A percentile compares a stretch with the other conserved stretches of the same genome.
Conservation (phyloP, 37 sponge, comb jelly and placozoan species). For the Spongilla lacustris region DNA sequence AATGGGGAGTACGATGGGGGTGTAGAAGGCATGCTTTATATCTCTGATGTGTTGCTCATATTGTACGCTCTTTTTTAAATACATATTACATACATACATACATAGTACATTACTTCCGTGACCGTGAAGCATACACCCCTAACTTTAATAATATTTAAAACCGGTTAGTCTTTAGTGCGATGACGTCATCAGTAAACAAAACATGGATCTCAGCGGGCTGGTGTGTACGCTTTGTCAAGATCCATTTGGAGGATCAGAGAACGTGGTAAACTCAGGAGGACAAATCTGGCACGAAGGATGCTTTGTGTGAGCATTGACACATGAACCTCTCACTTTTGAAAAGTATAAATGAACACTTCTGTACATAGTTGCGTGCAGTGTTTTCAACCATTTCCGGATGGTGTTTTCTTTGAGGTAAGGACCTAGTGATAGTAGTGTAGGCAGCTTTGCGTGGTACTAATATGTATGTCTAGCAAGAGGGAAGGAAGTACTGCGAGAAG, state of each 20-base stretch:
- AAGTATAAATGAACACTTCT: not conserved
- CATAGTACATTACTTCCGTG: no score
- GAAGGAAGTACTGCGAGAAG: slow-evolving; percentile 95
- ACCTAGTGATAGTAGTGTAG: not conserved
- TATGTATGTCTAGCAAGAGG: slow-evolving; percentile 79
- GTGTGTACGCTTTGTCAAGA: slow-evolving; percentile 92
- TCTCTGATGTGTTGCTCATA: no score
- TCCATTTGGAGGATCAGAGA: slow-evolving; percentile 80
- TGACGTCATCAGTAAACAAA: not conserved
- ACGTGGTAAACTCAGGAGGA: slow-evolving; percentile 93
- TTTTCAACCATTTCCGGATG: slow-evolving; percentile 96
- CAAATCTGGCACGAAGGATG: slow-evolving; percentile 96
- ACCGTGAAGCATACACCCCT: no score
- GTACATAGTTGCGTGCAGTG: slow-evolving; percentile 92
- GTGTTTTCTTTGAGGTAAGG: slow-evolving; percentile 92
- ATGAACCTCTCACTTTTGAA: no score
- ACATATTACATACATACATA: no score
- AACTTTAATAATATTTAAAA: no score
- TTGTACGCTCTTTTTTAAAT: no score
- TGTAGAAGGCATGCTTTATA: no score
- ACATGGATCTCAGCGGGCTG: slow-evolving; percentile 32
- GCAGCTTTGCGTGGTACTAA: not conserved
- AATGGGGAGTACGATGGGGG: no score
- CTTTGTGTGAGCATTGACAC: slow-evolving; percentile 84
- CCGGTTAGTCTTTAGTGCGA: no score